phyloP scores from a whole-genome alignment of 2,113 vertebrate genomes.

The Chrysemys picta region DNA sequence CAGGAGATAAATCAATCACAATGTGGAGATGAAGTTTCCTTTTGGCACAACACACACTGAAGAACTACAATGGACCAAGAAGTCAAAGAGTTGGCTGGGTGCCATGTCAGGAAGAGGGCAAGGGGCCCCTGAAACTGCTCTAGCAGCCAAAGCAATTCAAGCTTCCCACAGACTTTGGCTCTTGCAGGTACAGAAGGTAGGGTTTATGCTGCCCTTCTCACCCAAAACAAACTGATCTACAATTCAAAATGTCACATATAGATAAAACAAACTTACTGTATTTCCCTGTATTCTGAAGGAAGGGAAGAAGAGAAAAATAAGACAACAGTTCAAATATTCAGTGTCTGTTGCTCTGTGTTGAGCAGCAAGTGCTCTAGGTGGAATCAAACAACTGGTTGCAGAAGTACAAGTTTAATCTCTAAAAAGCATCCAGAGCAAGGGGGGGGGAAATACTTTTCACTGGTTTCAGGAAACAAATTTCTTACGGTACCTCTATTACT shows the following conservation, averaged over 20 bases:
- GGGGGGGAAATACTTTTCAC: not conserved
- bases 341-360: not conserved
- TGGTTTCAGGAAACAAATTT: not conserved
- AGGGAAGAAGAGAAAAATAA: not conserved
- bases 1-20: not conserved
- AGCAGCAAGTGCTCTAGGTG: not conserved
- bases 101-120: not conserved
- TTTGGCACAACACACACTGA: not conserved
- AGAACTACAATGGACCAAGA: not conserved
- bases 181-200: not conserved
- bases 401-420: not conserved
- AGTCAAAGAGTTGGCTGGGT: not conserved
- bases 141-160: not conserved
- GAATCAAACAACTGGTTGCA: not conserved
- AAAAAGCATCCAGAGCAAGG: not conserved
- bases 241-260: not conserved
- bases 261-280: not conserved
- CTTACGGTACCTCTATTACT: not conserved
- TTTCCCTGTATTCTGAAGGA: not conserved
- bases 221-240: not conserved
- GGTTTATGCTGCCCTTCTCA: not conserved
- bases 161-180: not conserved
- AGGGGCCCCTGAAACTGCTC: not conserved
- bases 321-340: not conserved
- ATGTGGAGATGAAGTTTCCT: not conserved